These are phyloP conservation scores for Tringa solitaria DNA, from an alignment of 2,113 vertebrate genomes.

Conservation along the genomic window DNA sequence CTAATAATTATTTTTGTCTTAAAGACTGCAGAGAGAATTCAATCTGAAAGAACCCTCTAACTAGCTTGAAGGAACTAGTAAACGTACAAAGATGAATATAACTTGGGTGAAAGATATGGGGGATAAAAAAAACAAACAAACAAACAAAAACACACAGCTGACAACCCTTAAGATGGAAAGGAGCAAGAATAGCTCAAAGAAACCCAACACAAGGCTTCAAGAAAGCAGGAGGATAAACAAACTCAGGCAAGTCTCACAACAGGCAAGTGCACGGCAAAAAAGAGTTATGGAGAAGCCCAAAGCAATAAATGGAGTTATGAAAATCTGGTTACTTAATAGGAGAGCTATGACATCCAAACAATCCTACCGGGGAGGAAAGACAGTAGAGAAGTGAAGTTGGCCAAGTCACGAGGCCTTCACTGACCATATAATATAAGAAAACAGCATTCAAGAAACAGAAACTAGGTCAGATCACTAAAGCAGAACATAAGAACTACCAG, in stretches of 20 bases:
- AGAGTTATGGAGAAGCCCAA: background rate
- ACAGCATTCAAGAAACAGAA: background rate
- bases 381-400: background rate
- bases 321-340: background rate
- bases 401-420: background rate
- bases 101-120: background rate
- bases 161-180: background rate
- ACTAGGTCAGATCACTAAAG: background rate
- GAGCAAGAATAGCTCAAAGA: background rate
- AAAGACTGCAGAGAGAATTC: background rate
- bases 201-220: background rate
- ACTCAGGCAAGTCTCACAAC: background rate
- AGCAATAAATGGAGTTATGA: background rate
- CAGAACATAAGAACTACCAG: background rate
- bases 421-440: background rate
- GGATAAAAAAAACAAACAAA: accelerated
- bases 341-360: background rate
- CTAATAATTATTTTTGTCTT: background rate
- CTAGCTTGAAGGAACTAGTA: background rate
- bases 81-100: background rate
- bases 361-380: background rate
- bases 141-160: background rate
- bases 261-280: background rate
- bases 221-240: background rate
- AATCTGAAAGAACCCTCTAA: background rate